Base-by-base conservation (phyloP, 2,888 invertebrate genomes). In the Eupithecia dodoneata region DNA sequence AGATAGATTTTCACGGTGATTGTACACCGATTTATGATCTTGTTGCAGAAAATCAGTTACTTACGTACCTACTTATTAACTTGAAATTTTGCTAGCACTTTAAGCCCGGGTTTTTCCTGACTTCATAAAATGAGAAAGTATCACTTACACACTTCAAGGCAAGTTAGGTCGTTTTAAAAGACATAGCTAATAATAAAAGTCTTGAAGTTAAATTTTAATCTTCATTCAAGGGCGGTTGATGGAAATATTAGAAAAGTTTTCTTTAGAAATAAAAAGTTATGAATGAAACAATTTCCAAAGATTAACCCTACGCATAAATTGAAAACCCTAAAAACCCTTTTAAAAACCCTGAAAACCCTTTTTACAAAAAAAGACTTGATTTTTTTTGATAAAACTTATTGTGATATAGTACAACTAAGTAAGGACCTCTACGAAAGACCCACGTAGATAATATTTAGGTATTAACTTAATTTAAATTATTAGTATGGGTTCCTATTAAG, bases 241-340 rank as follows among this genome's bases (percentile, higher is more conserved):
- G 78, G 71, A 81, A 80, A 80, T 81, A 81, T 81, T 81, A 77
- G 71, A 70, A 80, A 81, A 81, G 76, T 81, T 81, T 76, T 77
- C 76, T 76, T 78, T 74, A 66, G 76, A 73, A 59, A 67, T 76
- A 79, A 79, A 80, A 80, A 80, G 78, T 77, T 77, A 70, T 70
- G 69, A 72, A 74, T 69, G 18, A 63, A 63, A 70, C 15, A 59
- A 42, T 49, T 42, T 44, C 59, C 55, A 71, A 71, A 74, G 47
- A 30, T 41, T 18, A 59, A 49, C 13, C 59, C 42, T 49, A 63
- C 66, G 67, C 55, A 67, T 55, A 72, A 72, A 13, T 59, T 47
- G 9, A 73, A 66, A 42, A 15, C 10, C 30, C 15, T 41, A 30
- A 30, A 30, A 30, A 66, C 41, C 15, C 42, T 66, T 10, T 42